Conservation (phyloP, 2,113 vertebrate genomes). For the Acrocephalus kingi region DNA sequence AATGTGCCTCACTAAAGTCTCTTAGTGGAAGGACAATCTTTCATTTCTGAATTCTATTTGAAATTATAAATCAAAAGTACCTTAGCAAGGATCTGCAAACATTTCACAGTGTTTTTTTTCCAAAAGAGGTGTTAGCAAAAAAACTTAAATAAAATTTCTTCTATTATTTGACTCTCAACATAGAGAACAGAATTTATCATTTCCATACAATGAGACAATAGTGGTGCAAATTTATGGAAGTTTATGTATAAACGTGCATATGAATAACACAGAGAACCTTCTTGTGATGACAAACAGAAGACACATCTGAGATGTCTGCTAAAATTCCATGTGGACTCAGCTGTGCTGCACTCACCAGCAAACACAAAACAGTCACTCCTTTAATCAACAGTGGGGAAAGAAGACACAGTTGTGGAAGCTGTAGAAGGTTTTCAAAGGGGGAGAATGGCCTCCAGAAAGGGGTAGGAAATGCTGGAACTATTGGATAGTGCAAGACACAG, state of each 20-base stretch:
- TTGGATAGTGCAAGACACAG: neutral
- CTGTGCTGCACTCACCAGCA: neutral
- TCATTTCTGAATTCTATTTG: constrained; percentile 65
- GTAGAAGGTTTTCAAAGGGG: neutral
- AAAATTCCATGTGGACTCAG: neutral
- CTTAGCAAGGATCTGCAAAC: constrained; percentile 28
- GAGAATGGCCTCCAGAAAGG: neutral
- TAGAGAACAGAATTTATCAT: neutral
- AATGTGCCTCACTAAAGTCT: neutral
- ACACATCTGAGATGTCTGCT: neutral
- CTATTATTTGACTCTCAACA: neutral
- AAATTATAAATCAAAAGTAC: constrained; percentile 61
- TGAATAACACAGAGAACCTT: neutral
- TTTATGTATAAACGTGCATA: neutral
- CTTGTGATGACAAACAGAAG: neutral
- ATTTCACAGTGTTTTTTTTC: neutral
- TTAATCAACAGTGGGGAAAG: neutral
- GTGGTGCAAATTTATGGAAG: neutral
- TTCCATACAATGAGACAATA: neutral
- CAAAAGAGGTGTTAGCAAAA: neutral
- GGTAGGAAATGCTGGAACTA: neutral
- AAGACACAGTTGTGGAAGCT: neutral
- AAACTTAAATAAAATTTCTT: neutral
- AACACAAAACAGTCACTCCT: neutral
- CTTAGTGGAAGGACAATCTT: neutral